Evolutionary conservation across 2,113 vertebrate genomes (phyloP).

Genomic region (Platycercus adscitus): DNA sequence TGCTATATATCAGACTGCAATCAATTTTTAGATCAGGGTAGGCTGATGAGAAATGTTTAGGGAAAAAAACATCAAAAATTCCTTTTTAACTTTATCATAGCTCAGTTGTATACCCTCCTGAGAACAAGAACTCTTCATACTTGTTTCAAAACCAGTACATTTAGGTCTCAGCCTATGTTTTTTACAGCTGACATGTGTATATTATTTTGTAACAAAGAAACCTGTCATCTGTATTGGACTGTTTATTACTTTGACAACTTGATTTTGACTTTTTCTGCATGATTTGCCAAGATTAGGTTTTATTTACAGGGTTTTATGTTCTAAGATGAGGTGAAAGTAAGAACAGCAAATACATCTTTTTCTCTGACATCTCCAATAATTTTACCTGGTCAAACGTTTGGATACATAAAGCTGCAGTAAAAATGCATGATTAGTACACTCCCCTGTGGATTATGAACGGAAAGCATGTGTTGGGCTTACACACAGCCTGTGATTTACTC

Average conservation of each 20-base stretch:
- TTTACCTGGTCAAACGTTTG: slow-evolving; percentile 52
- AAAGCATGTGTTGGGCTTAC: slow-evolving; percentile 30
- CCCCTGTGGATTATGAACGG: slow-evolving; percentile 30
- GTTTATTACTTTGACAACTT: slow-evolving; percentile 60
- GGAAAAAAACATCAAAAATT: neutral
- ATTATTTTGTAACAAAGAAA: slow-evolving; percentile 46
- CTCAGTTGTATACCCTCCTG: neutral
- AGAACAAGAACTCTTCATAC: neutral
- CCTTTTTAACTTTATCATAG: neutral
- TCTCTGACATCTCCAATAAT: slow-evolving; percentile 31
- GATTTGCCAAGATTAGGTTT: slow-evolving; percentile 66
- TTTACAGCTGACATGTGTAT: neutral
- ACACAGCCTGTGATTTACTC: slow-evolving; percentile 40
- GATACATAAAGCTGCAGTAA: slow-evolving; percentile 32
- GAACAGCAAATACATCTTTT: slow-evolving; percentile 65
- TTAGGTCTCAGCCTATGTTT: slow-evolving; percentile 40
- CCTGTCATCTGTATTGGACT: slow-evolving; percentile 34
- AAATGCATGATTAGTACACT: slow-evolving; percentile 35
- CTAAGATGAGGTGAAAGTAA: slow-evolving; percentile 62
- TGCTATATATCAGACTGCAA: neutral
- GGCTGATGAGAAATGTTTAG: neutral
- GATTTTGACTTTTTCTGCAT: slow-evolving; percentile 63
- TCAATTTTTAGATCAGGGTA: neutral
- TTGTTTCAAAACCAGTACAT: neutral
- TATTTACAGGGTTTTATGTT: slow-evolving; percentile 51